Evolutionary conservation across 2,888 invertebrate genomes (phyloP), one percentile per base, ranked within the genome.

Genomic region (Apomyelois bistriatella): DNA sequence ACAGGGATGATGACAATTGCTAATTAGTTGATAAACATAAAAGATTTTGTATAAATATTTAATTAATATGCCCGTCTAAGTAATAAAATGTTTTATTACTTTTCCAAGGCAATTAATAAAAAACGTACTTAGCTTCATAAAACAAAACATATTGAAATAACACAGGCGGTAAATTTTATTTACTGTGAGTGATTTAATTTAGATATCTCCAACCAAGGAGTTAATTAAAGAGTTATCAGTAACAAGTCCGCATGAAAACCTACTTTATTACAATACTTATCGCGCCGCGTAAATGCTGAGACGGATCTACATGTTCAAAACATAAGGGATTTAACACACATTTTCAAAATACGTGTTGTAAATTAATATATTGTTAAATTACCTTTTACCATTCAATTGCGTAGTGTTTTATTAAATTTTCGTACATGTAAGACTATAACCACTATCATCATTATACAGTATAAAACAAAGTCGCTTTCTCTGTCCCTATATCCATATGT

Each of bases 291-390:
- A 40, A 30, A 28, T 32, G 43, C 30, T 15, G 58, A 59, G 63
- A 69, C 65, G 65, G 62, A 68, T 64, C 63, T 60, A 57, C 60
- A 64, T 46, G 32, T 32, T 46, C 16, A 15, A 32, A 15, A 15
- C 32, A 32, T 32, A 32, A 15, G 28, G 15, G 2, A 5, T 9
- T 32, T 9, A 10, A 35, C 16, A 46, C 46, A 16, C 16, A n/a
- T 7, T 32, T 32, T 9, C 7, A 10, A 6, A 10, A 9, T 6
- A 9, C 32, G 32, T 32, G 3, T 28, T 28, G 7, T 28, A 7
- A 28, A 3, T 3, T 28, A 5, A 5, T 28, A 28, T 28, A 28
- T 40, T 40, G 16, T 40, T 15, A 15, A 40, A n/a, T n/a, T n/a
- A n/a, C n/a, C n/a, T n/a, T n/a, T n/a, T n/a, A n/a, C n/a, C n/a